phyloP scores from a whole-genome alignment of 2,888 invertebrate species.

The Aspidapion aeneum region DNA sequence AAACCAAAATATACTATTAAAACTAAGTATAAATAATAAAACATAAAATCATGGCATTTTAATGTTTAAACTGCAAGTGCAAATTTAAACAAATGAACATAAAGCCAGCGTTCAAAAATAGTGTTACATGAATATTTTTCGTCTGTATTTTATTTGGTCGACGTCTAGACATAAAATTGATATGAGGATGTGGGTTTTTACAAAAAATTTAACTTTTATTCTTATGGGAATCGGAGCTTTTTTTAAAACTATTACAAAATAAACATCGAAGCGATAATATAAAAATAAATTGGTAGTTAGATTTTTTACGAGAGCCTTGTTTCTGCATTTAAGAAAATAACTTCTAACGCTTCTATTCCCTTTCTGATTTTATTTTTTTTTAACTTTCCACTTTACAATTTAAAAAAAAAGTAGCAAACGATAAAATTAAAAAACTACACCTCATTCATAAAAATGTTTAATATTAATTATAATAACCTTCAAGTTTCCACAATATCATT shows the following conservation, averaged over 20 bases:
- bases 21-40: no score
- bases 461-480: not conserved
- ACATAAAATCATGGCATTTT: no score
- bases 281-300: not conserved
- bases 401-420: constrained; percentile 21
- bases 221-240: constrained; percentile 31
- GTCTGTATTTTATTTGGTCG: no score
- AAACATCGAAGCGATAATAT: no score
- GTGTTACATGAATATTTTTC: no score
- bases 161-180: constrained; percentile 20
- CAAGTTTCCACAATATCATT: not conserved
- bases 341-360: constrained; percentile 47
- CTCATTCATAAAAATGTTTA: constrained; percentile 34
- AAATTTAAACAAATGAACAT: no score
- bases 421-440: constrained; percentile 38
- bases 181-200: constrained; percentile 45
- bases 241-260: constrained; percentile 20
- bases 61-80: no score
- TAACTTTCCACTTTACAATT: constrained; percentile 11
- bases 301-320: constrained; percentile 28
- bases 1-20: no score
- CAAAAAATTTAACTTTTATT: constrained; percentile 22
- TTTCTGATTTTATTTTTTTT: constrained; percentile 23
- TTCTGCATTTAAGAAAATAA: no score
- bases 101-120: no score